phyloP scores from a whole-genome alignment of 2,888 invertebrate genomes.

The Apodemia zela region DNA sequence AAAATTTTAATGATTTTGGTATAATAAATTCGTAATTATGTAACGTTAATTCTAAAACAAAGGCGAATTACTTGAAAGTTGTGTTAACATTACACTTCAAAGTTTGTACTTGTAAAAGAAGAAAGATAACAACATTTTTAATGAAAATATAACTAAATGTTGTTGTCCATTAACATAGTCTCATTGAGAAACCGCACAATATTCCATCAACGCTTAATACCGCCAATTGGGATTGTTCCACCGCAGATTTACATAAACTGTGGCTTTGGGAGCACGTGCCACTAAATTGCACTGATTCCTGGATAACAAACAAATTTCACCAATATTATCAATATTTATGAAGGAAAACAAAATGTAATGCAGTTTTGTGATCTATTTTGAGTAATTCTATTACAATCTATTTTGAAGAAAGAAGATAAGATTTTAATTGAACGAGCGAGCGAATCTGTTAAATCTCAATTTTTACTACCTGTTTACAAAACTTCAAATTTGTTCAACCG shows the following conservation, averaged over 20 bases:
- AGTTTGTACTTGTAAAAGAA: too few species aligned
- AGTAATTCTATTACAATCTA: neutral
- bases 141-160: neutral
- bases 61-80: too few species aligned
- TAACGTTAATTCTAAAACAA: too few species aligned
- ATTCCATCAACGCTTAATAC: slow-evolving; percentile 48
- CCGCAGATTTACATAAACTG: slow-evolving; percentile 58
- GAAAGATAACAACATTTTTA: neutral
- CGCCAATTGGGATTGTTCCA: slow-evolving; percentile 48
- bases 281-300: slow-evolving; percentile 45
- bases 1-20: too few species aligned
- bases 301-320: slow-evolving; percentile 23
- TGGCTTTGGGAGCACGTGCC: slow-evolving; percentile 43
- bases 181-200: slow-evolving; percentile 36
- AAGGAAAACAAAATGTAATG: slow-evolving; percentile 1
- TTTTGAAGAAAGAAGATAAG: too few species aligned
- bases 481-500: too few species aligned
- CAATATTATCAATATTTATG: slow-evolving; percentile 15
- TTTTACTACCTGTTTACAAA: too few species aligned
- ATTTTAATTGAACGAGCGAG: neutral
- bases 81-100: too few species aligned
- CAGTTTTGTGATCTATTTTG: neutral
- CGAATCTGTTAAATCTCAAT: too few species aligned
- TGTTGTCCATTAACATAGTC: slow-evolving; percentile 11
- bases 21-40: too few species aligned